Conservation (phyloP, 2,113 vertebrate genomes). For the Pedionomus torquatus region DNA sequence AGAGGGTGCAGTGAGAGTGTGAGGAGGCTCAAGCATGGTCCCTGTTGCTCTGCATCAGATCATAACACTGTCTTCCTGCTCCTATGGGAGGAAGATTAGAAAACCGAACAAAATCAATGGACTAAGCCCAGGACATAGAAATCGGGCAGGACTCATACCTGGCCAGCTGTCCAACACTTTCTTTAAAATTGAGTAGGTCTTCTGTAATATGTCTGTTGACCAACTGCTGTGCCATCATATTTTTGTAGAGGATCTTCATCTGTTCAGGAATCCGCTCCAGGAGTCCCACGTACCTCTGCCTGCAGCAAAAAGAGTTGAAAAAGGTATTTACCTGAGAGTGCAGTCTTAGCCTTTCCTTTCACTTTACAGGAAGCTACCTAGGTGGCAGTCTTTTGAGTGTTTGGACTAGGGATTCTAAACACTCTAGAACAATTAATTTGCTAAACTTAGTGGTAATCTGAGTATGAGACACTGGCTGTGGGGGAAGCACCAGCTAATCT, state of each 20-base stretch:
- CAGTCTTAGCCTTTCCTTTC: background rate
- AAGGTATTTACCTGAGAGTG: background rate
- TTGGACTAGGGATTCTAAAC: background rate
- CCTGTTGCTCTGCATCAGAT: background rate
- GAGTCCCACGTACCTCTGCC: conserved; percentile 83
- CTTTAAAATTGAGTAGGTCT: conserved; percentile 83
- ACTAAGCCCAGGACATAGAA: background rate
- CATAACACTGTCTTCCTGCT: background rate
- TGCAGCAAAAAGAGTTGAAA: conserved; percentile 39
- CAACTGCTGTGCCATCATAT: conserved; percentile 79
- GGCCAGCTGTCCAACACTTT: conserved; percentile 78
- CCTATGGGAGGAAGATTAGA: background rate
- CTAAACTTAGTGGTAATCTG: background rate
- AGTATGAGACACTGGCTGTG: background rate
- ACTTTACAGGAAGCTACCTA: background rate
- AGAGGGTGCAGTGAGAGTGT: background rate
- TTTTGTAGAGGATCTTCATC: conserved; percentile 83
- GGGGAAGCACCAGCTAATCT: background rate
- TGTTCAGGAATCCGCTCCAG: conserved; percentile 81
- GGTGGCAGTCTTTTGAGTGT: background rate
- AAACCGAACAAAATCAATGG: background rate
- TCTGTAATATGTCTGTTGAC: conserved; percentile 82
- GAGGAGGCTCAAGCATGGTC: background rate
- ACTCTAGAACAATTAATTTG: background rate
- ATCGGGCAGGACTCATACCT: conserved; percentile 59